A percentile compares a stretch with the other conserved stretches of the same genome.
Evolutionary conservation across 2,888 invertebrate genomes (phyloP).

Genomic region (Cosmorhoe ocellata): DNA sequence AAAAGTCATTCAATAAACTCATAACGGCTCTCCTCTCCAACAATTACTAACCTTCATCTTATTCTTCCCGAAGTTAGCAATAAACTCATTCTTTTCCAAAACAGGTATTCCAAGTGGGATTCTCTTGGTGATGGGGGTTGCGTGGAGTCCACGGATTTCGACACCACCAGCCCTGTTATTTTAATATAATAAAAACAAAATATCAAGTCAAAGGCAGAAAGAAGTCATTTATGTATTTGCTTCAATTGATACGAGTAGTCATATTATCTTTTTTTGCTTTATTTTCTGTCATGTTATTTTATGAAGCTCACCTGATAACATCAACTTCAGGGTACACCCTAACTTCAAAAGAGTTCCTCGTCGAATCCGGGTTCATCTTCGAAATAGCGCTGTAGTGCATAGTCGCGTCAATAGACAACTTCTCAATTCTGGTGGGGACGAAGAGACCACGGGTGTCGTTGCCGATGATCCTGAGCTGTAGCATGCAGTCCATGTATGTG

Average conservation of each 20-base stretch:
- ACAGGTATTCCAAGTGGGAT: slow-evolving; percentile 88
- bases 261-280: no score
- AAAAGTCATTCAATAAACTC: not conserved
- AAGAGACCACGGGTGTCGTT: slow-evolving; percentile 86
- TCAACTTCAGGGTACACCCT: slow-evolving; percentile 75
- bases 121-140: slow-evolving; percentile 87
- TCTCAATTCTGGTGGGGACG: slow-evolving; percentile 89
- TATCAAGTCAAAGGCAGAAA: not conserved
- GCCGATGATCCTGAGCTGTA: slow-evolving; percentile 90
- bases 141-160: slow-evolving; percentile 89
- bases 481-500: slow-evolving; percentile 93
- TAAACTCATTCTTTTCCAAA: slow-evolving; percentile 88
- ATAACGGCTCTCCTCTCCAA: not conserved
- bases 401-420: slow-evolving; percentile 85
- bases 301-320: slow-evolving; percentile 66
- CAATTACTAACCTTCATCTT: slow-evolving; percentile 60
- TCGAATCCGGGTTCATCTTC: slow-evolving; percentile 70
- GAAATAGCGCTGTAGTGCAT: slow-evolving; percentile 81
- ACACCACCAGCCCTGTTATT: slow-evolving; percentile 88
- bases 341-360: slow-evolving; percentile 69
- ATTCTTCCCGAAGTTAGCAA: slow-evolving; percentile 82
- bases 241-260: no score
- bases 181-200: no score
- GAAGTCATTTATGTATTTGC: no score
- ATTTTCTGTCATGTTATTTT: no score